Evolutionary conservation across 2,797 vertebrate genomes (phyloP).

Genomic region (Sebastolobus altivelis): DNA sequence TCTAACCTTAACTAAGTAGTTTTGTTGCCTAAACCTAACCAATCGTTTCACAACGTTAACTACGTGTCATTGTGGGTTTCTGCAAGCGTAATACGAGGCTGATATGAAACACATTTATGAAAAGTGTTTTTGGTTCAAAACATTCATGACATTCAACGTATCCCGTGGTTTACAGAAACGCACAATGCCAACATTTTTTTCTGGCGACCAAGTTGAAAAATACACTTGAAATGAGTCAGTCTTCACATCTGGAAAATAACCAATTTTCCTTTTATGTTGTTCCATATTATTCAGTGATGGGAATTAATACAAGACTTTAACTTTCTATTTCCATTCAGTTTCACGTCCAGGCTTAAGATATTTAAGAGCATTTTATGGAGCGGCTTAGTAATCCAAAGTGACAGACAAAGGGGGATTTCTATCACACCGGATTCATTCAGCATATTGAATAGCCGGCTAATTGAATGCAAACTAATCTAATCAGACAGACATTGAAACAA

Average conservation of each 20-base stretch:
- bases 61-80: too few species aligned
- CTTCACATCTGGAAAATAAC: background rate
- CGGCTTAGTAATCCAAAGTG: slow-evolving; percentile 50
- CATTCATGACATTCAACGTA: too few species aligned
- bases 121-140: too few species aligned
- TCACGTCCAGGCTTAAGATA: slow-evolving; percentile 7
- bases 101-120: too few species aligned
- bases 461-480: slow-evolving; percentile 60
- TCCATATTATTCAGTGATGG: slow-evolving; percentile 2
- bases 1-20: too few species aligned
- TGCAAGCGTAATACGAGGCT: too few species aligned
- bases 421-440: slow-evolving; percentile 46
- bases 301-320: slow-evolving; percentile 21
- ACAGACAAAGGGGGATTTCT: slow-evolving; percentile 55
- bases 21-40: too few species aligned
- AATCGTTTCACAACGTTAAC: too few species aligned
- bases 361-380: slow-evolving; percentile 39
- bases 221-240: slow-evolving; percentile 3
- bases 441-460: slow-evolving; percentile 50
- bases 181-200: too few species aligned
- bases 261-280: background rate
- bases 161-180: too few species aligned
- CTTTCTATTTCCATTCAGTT: slow-evolving; percentile 15
- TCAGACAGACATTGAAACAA: slow-evolving; percentile 51
- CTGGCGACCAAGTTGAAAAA: background rate